A percentile compares a stretch with the other conserved stretches of the same genome.
Evolutionary conservation across 2,113 vertebrate genomes (phyloP).

Genomic region (Trichomycterus rosablanca): DNA sequence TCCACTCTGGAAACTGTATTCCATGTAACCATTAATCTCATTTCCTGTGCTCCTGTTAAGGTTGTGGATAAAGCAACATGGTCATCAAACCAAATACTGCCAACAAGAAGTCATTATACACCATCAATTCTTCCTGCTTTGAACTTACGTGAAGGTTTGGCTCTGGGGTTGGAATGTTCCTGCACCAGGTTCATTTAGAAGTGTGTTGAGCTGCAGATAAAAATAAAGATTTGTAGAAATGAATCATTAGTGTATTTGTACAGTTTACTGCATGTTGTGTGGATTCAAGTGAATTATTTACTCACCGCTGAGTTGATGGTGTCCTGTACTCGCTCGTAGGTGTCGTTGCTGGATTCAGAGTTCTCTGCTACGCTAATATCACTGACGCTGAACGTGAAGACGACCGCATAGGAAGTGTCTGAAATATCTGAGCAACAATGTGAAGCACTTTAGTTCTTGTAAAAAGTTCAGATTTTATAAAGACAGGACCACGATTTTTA

Average conservation of each 20-base stretch:
- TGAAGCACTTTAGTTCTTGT: too few species aligned
- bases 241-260: too few species aligned
- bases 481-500: too few species aligned
- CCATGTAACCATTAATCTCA: not conserved
- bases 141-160: constrained; percentile 10
- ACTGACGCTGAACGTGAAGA: constrained; percentile 1
- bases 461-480: too few species aligned
- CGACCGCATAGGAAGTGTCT: constrained; percentile 6
- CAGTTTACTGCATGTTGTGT: too few species aligned
- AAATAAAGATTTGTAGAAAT: not conserved
- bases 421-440: constrained; percentile 1
- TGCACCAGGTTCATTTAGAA: constrained; percentile 18
- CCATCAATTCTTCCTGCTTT: not conserved
- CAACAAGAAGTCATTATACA: too few species aligned
- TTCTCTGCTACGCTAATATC: not conserved
- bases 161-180: not conserved
- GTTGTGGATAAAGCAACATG: too few species aligned
- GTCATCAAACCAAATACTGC: too few species aligned
- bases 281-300: not conserved
- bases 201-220: constrained; percentile 24
- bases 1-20: not conserved
- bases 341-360: not conserved
- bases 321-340: not conserved
- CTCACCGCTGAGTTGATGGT: constrained; percentile 2
- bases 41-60: not conserved